Conservation (phyloP, 35 echinoderm and acorn worm genomes). For the Hemicentrotus pulcherrimus region DNA sequence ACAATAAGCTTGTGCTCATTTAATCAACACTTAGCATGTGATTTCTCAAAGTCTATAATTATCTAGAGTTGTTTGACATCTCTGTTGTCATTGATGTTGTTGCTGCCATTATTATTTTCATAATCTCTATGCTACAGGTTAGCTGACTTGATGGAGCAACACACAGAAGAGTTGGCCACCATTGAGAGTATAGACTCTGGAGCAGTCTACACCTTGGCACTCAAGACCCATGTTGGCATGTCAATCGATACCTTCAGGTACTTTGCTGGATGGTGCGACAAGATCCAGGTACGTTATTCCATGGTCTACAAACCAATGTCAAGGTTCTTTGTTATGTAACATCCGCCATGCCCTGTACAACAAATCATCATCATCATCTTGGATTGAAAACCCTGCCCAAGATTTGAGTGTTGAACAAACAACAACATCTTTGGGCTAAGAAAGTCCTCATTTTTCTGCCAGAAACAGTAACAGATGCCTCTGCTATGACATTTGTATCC, state of each 20-base stretch:
- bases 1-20: too few relatives aligned
- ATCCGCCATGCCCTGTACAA: too few relatives aligned
- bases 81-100: too few relatives aligned
- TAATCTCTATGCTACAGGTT: conserved; percentile 57
- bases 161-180: conserved; percentile 94
- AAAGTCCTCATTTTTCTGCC: too few relatives aligned
- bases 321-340: not conserved
- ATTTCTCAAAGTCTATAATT: too few relatives aligned
- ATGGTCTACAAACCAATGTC: not conserved
- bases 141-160: conserved; percentile 96
- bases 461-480: too few relatives aligned
- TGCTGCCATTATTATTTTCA: not conserved
- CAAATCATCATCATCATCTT: not conserved
- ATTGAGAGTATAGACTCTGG: conserved; percentile 97
- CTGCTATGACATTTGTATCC: too few relatives aligned
- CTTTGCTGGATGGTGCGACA: conserved; percentile 99
- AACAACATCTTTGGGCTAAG: too few relatives aligned
- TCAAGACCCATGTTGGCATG: conserved; percentile 99
- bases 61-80: too few relatives aligned
- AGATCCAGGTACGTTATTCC: conserved; percentile 77
- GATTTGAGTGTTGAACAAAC: not conserved
- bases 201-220: conserved; percentile 94
- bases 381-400: not conserved
- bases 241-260: conserved; percentile 99
- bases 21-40: too few relatives aligned